Evolutionary conservation across 2,113 vertebrate species (phyloP).

Genomic region (Osmerus mordax): DNA sequence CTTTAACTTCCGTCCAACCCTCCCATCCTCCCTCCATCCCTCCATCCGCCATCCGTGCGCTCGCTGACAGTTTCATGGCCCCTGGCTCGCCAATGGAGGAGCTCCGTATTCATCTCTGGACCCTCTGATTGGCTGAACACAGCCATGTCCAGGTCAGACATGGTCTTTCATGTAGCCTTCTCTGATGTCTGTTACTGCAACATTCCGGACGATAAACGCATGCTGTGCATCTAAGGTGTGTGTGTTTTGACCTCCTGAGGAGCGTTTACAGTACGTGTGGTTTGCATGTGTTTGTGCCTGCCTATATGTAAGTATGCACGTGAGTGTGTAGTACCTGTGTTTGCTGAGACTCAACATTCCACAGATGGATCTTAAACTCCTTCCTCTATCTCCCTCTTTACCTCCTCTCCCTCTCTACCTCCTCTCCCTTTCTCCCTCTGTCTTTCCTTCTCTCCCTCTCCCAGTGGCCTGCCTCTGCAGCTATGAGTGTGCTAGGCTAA

Average conservation of each 20-base stretch:
- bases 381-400: neutral
- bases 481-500: constrained; percentile 32
- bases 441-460: neutral
- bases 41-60: neutral
- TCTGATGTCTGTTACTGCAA: neutral
- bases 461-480: constrained; percentile 15
- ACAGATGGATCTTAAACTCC: neutral
- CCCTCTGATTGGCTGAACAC: neutral
- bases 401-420: neutral
- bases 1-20: too few relatives aligned
- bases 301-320: neutral
- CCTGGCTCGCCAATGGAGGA: neutral
- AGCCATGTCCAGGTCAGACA: neutral
- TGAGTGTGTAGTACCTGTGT: neutral
- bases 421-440: constrained; percentile 7
- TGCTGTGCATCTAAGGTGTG: neutral
- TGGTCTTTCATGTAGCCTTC: neutral
- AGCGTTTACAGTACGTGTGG: neutral
- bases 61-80: too few relatives aligned
- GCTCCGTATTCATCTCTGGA: neutral
- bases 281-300: neutral
- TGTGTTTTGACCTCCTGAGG: neutral
- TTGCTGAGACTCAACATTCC: neutral
- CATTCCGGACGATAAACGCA: neutral
- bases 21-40: neutral